Base-by-base conservation (phyloP, 2,113 vertebrate species). In the Camelus dromedarius region DNA sequence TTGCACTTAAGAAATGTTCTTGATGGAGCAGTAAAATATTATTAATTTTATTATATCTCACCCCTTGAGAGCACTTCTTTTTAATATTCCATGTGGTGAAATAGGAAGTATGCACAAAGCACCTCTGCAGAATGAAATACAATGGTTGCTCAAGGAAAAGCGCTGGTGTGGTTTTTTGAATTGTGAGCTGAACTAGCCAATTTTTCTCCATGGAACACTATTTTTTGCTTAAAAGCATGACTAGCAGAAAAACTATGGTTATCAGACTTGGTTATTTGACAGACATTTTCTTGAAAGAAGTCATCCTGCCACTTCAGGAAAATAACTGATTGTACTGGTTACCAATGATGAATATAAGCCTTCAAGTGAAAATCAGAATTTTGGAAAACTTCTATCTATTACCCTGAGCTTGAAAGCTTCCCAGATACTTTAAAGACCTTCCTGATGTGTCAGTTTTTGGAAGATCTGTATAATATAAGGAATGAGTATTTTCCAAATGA, bases 311-410 rank as follows among this genome's bases (percentile, higher is more conserved):
- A 70, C 13, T 80, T 92, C 42, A 87, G 50, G 9, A 84, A 83
- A 93, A 83, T 62, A 62, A 48, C 50, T 52, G 35, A 32, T 84
- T 77, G 16, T 42, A 50, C 84, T 84, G 50, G 35, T 94, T 90
- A 56, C 80, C 52, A 79, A 15, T 64, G 42, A 80, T 69, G 67
- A 38, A 69, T 56, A 30, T 69, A 48, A 62, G n/a, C 30, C 15
- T 75, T 91, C 64, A 56, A 73, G 20, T 83, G 66, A 95, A 89
- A 88, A 93, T 80, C 42, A 60, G 56, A 42, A 89, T 84, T 81
- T 94, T 64, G 22, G 26, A 70, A 89, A 92, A 62, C 18, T 77
- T 81, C 5, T 30, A 35, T 69, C 60, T 28, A 35, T 15, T 32
- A 16, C 13, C 10, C 11, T 48, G 81, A 73, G 48, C 69, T 42